Evolutionary conservation across 1,140 invertebrate species (phyloP).

Genomic region (Medauroidea extradentata): DNA sequence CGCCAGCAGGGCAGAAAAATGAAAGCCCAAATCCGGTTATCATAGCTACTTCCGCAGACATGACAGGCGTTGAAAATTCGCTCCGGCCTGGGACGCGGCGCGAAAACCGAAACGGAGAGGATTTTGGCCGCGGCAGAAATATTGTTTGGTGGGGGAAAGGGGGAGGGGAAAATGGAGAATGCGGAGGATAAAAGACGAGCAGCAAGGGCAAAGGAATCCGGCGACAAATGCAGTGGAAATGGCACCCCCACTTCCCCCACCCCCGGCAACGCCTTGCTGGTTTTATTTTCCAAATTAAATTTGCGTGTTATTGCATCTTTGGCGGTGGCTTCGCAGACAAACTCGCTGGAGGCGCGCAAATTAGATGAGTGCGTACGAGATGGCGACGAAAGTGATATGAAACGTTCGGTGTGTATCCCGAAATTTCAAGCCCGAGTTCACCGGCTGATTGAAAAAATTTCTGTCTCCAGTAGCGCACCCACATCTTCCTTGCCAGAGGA

Average conservation of each 20-base stretch:
- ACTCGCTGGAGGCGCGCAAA: slow-evolving; percentile 17
- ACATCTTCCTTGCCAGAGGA: too few relatives aligned
- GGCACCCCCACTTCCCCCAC: neutral
- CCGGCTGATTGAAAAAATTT: slow-evolving; percentile 34
- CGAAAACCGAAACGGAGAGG: slow-evolving; percentile 3
- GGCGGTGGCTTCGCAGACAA: slow-evolving; percentile 5
- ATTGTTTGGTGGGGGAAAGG: neutral
- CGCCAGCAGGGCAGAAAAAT: slow-evolving; percentile 41
- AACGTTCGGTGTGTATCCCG: slow-evolving; percentile 37
- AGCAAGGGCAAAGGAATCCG: too few relatives aligned
- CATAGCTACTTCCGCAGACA: slow-evolving; percentile 42
- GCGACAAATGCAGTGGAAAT: neutral
- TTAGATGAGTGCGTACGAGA: slow-evolving; percentile 32
- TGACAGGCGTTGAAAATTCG: slow-evolving; percentile 18
- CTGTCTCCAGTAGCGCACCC: too few relatives aligned
- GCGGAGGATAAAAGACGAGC: neutral
- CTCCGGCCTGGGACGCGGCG: neutral
- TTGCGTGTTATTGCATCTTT: slow-evolving; percentile 36
- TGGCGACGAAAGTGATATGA: slow-evolving; percentile 37
- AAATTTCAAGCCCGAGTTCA: slow-evolving; percentile 38
- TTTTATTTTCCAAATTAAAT: slow-evolving; percentile 37
- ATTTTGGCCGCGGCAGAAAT: neutral
- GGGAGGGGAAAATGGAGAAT: neutral
- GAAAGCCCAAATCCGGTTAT: slow-evolving; percentile 48
- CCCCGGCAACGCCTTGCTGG: neutral